These are phyloP conservation scores for Hemaris fuciformis DNA, from an alignment of 2,888 invertebrate genomes.

Conservation along the genomic window DNA sequence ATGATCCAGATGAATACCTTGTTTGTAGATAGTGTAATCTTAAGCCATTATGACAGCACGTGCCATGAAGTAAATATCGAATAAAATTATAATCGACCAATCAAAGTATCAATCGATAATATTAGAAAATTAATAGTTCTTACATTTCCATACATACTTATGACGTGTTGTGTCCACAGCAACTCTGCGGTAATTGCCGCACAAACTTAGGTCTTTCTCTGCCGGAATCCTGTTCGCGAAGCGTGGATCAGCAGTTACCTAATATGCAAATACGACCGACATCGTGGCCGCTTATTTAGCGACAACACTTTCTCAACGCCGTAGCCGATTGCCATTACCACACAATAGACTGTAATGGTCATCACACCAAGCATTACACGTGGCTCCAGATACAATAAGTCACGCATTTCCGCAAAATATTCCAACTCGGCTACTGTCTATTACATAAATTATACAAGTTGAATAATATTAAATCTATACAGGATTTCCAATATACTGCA, in stretches of 20 bases:
- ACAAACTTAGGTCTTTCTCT: not conserved
- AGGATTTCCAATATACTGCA: not conserved
- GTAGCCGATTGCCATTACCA: slow-evolving; percentile 52
- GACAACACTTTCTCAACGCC: slow-evolving; percentile 63
- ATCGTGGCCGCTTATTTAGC: slow-evolving; percentile 65
- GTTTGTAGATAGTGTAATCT: not conserved
- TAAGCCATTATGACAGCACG: not conserved
- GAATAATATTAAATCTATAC: not conserved
- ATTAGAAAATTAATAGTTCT: not conserved
- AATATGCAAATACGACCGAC: slow-evolving; percentile 63
- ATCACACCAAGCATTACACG: slow-evolving; percentile 33
- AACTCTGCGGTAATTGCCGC: not conserved
- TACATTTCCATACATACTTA: not conserved
- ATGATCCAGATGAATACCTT: not conserved
- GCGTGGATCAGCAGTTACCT: slow-evolving; percentile 52
- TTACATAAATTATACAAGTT: not conserved
- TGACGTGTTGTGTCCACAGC: not conserved
- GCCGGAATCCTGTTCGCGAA: slow-evolving; percentile 14
- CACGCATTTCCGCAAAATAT: slow-evolving; percentile 9
- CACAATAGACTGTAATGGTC: slow-evolving; percentile 62
- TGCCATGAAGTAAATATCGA: not conserved
- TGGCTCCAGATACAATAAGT: slow-evolving; percentile 18
- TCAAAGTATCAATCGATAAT: not conserved
- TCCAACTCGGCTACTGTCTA: not conserved
- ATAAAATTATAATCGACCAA: not conserved